A percentile compares a stretch with the other conserved stretches of the same genome.
These are phyloP conservation scores for Drosophila demipolita DNA, from an alignment of 2,888 invertebrate genomes.

Conservation along the genomic window DNA sequence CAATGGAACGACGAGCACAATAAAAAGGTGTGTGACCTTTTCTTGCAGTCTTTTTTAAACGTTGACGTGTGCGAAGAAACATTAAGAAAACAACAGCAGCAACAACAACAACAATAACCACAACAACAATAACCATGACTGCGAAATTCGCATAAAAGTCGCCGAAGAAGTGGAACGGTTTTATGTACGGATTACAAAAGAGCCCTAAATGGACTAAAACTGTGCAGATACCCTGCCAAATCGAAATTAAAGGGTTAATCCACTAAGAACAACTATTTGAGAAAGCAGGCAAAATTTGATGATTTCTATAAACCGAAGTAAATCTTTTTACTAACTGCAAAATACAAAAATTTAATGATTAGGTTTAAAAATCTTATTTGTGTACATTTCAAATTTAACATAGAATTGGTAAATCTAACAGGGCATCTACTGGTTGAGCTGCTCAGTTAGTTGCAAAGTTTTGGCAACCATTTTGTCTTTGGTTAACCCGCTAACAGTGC, in stretches of 20 bases:
- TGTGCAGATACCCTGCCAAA: conserved; percentile 22
- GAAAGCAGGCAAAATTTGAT: background rate
- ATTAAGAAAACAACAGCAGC: conserved; percentile 59
- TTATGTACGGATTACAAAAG: conserved; percentile 64
- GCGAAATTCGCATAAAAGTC: conserved; percentile 73
- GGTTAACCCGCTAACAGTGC: conserved; percentile 28
- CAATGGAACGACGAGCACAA: conserved; percentile 39
- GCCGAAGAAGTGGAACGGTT: conserved; percentile 73
- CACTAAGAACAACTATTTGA: background rate
- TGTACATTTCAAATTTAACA: no score
- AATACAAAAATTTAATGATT: background rate
- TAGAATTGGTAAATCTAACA: background rate
- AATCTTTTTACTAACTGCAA: background rate
- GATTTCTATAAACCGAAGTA: background rate
- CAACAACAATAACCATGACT: conserved; percentile 47
- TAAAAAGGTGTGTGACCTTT: conserved; percentile 78
- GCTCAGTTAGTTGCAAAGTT: background rate
- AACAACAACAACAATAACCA: conserved; percentile 40
- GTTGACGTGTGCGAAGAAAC: conserved; percentile 71
- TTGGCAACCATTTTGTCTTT: conserved; percentile 48
- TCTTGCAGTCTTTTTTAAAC: conserved; percentile 38
- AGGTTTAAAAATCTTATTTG: accelerated
- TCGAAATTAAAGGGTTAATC: background rate
- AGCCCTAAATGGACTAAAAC: conserved; percentile 30
- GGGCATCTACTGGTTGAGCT: conserved; percentile 11